Evolutionary conservation across 1,140 invertebrate species (phyloP).

Genomic region (Eufriesea mexicana): DNA sequence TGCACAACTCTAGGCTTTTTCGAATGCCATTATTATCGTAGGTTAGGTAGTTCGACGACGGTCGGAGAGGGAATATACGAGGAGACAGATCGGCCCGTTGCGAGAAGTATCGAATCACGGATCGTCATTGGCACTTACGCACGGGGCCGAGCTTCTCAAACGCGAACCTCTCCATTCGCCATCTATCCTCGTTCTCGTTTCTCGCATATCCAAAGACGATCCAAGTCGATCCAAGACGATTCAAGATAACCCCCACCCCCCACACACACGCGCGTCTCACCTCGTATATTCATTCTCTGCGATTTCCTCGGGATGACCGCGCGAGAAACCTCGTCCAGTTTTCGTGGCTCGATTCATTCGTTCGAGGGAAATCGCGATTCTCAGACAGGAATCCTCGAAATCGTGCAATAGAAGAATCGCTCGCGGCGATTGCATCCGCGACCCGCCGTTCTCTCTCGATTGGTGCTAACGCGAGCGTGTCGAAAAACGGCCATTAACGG

Average conservation of each 20-base stretch:
- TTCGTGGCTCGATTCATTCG: slow-evolving; percentile 5
- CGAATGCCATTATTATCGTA: slow-evolving; percentile 16
- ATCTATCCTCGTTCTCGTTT: background rate
- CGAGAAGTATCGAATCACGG: too few relatives aligned
- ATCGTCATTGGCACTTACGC: too few relatives aligned
- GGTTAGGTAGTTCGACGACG: slow-evolving; percentile 28
- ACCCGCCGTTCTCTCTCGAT: background rate
- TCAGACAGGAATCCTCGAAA: background rate
- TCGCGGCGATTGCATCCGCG: background rate
- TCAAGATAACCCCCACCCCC: too few relatives aligned
- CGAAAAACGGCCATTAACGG: background rate
- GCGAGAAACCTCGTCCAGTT: slow-evolving; percentile 35
- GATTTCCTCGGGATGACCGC: background rate
- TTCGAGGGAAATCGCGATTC: slow-evolving; percentile 2
- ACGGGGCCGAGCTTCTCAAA: too few relatives aligned
- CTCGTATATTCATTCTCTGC: background rate
- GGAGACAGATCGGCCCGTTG: background rate
- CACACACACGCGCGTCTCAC: too few relatives aligned
- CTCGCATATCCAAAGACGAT: background rate
- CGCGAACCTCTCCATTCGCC: too few relatives aligned
- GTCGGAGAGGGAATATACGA: slow-evolving; percentile 15
- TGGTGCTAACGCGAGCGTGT: slow-evolving; percentile 20
- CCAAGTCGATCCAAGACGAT: background rate
- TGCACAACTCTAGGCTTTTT: slow-evolving; percentile 45
- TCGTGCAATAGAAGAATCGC: slow-evolving; percentile 52